Base-by-base conservation (phyloP, 2,113 vertebrate genomes). In the Synodontis membranacea region DNA sequence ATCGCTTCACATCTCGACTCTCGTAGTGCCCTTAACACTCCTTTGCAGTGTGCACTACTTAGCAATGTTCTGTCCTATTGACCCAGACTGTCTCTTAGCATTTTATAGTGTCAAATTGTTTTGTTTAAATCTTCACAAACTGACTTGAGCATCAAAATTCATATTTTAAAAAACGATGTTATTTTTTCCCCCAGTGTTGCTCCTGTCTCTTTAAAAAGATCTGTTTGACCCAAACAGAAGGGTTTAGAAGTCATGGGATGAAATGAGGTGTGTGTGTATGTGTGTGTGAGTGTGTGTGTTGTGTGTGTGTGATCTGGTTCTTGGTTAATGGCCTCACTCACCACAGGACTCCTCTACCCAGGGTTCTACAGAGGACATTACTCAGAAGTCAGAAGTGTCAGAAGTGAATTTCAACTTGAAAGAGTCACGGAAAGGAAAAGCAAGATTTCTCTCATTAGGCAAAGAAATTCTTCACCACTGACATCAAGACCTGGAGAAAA, bases 1-100 rank as follows among this genome's bases (percentile, higher is more conserved):
- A 87, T 88, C 86, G 86, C 88, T 82, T 91, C 86, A 52, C 62
- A 42, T 88, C 58, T 86, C 62, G 80, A 90, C 93, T 90, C 86
- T 86, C 88, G 87, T 81, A 76, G 83, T 87, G 88, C 89, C 88
- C 87, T 82, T 83, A 60, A 80, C 48, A 14, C 66, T 52, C 64
- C 48, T n/a, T n/a, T 52, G 46, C 46, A 39, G 66, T 74, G 50
- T 15, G 66, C 48, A 84, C 66, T 56, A 72, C 82, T 84, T 74
- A 84, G 21, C 31, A 37, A 21, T 39, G 14, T 70, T 48, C 82
- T 70, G 62, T n/a, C 56, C 42, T 64, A 48, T 62, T 46, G 80
- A 60, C 2, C 28, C 39, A 31, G 34, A 15, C 15, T 2, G 6
- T 78, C n/a, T 11, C 31, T 79, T 79, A 12, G 37, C 3, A 37